Conservation (phyloP, 2,797 vertebrate genomes). For the Columba guinea region DNA sequence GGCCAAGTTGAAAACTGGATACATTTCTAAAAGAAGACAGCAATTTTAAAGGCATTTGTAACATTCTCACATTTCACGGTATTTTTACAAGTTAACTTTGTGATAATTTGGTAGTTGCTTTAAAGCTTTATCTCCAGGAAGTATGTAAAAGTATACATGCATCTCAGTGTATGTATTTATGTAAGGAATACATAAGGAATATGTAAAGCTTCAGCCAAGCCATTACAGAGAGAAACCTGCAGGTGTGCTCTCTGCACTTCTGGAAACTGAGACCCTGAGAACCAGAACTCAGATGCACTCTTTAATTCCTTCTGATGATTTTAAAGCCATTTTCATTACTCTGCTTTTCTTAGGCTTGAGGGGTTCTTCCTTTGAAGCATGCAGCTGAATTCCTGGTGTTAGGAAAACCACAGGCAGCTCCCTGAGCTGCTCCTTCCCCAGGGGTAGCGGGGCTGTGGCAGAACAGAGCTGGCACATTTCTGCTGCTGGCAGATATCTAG, state of each 20-base stretch:
- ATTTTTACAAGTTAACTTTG: neutral
- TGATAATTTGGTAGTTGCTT: neutral
- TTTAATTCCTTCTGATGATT: neutral
- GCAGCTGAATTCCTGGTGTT: neutral
- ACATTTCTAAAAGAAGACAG: neutral
- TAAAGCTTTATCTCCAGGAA: neutral
- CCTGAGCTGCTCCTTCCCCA: neutral
- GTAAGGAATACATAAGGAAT: neutral
- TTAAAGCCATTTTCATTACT: neutral
- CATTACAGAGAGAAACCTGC: neutral
- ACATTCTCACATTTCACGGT: neutral
- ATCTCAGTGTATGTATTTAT: neutral
- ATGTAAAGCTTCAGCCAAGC: neutral
- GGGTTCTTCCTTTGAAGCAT: neutral
- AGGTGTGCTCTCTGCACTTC: neutral
- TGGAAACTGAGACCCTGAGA: neutral
- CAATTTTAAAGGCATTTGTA: constrained; percentile 5
- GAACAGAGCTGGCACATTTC: neutral
- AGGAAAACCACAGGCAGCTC: neutral
- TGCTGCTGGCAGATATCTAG: neutral
- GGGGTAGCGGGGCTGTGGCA: neutral
- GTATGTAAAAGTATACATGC: neutral
- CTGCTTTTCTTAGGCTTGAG: neutral
- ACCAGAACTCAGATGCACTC: neutral
- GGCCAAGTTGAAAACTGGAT: neutral